Percentiles rank a stretch among this genome's conserved stretches.
Evolutionary conservation across 64 coral and sea anemone species (phyloP).

Genomic region (Stichodactyla mertensii): DNA sequence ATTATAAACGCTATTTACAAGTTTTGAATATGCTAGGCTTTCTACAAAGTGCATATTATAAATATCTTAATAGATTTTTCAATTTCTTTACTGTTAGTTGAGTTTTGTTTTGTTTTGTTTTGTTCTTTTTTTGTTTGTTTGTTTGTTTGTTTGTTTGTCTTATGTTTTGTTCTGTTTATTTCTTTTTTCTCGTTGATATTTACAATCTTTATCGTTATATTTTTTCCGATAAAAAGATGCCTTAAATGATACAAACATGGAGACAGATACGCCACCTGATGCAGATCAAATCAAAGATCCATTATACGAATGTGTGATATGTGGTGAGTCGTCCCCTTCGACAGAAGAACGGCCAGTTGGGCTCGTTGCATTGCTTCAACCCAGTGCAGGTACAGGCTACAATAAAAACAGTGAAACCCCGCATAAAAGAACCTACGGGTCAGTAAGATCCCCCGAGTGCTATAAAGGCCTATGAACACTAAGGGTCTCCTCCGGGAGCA

Average conservation of each 20-base stretch:
- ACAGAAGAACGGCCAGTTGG: constrained; percentile 81
- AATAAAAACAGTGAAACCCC: background rate
- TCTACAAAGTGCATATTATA: too few relatives aligned
- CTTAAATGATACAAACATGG: constrained; percentile 17
- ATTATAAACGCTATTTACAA: too few relatives aligned
- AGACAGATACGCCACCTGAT: constrained; percentile 32
- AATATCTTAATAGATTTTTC: too few relatives aligned
- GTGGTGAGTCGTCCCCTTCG: constrained; percentile 69
- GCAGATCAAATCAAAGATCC: constrained; percentile 10
- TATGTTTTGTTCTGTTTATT: background rate
- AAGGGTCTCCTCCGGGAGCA: too few relatives aligned
- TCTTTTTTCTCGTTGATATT: background rate
- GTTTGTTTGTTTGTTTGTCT: background rate
- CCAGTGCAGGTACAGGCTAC: constrained; percentile 53
- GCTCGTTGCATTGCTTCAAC: constrained; percentile 73
- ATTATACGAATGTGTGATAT: constrained; percentile 92
- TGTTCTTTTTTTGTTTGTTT: background rate
- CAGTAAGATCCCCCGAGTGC: too few relatives aligned
- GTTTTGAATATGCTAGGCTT: too few relatives aligned
- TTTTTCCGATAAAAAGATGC: background rate
- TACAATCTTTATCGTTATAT: background rate
- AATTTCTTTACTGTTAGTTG: too few relatives aligned
- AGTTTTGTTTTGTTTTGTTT: too few relatives aligned
- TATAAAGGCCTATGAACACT: background rate
- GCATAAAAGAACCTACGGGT: too few relatives aligned